Percentiles rank a stretch among this genome's conserved stretches.
Conservation (phyloP, 2,888 invertebrate genomes). For the Artemia sp. region DNA sequence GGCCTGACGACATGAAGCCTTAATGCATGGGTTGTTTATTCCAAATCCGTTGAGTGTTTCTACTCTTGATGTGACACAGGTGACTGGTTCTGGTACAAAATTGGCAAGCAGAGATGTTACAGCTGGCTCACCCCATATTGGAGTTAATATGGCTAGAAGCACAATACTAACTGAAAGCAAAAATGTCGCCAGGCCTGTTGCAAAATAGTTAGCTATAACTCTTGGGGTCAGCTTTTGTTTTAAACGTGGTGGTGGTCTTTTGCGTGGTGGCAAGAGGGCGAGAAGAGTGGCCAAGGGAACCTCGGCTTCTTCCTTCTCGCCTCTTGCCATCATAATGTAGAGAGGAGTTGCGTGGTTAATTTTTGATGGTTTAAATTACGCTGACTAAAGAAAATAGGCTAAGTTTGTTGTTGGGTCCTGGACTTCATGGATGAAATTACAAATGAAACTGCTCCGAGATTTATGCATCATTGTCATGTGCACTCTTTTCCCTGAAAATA, state of each 20-base stretch:
- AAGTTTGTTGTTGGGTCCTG: too few relatives aligned
- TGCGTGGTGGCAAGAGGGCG: conserved; percentile 8
- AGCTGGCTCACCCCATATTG: background rate
- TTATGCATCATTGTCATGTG: too few relatives aligned
- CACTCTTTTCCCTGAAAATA: too few relatives aligned
- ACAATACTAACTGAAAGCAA: background rate
- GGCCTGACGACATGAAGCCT: background rate
- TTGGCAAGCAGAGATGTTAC: background rate
- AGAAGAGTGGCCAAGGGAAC: background rate
- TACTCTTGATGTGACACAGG: background rate
- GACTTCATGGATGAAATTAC: too few relatives aligned
- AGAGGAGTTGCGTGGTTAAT: conserved; percentile 10
- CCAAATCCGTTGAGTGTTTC: background rate
- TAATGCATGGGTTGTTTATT: background rate
- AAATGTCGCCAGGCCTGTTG: background rate
- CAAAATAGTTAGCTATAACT: background rate
- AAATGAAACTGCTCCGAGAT: too few relatives aligned
- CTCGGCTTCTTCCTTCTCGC: background rate
- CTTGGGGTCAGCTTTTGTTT: background rate
- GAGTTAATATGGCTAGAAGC: background rate
- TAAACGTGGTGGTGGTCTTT: background rate
- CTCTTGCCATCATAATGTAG: conserved; percentile 4
- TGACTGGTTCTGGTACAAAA: background rate
- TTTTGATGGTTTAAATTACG: background rate
- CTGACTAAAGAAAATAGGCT: too few relatives aligned